phyloP scores from a whole-genome alignment of 2,888 invertebrate genomes.

The Drosophila nigricruria region DNA sequence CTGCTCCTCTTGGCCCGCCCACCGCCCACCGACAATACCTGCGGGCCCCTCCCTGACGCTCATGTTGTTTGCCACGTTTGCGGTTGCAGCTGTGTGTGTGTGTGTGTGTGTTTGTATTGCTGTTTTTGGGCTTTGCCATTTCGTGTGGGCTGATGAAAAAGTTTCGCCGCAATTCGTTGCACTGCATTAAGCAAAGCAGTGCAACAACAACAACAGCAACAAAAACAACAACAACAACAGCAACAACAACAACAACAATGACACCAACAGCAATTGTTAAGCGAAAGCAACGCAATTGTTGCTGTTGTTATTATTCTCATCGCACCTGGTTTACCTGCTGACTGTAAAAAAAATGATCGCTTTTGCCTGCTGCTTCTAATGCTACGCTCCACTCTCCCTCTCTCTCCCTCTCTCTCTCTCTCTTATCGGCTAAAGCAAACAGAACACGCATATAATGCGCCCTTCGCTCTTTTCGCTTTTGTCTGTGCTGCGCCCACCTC shows the following conservation, averaged over 20 bases:
- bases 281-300: constrained; percentile 39
- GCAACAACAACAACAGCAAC: constrained; percentile 40
- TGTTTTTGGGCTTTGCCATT: constrained; percentile 40
- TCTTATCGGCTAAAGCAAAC: constrained; percentile 14
- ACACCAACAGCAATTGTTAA: no score
- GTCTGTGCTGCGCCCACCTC: not conserved
- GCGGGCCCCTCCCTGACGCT: not conserved
- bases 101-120: constrained; percentile 38
- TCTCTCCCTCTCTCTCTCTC: not conserved
- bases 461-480: constrained; percentile 3
- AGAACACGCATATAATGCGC: constrained; percentile 28
- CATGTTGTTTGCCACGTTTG: constrained; percentile 48
- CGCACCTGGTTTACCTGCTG: constrained; percentile 41
- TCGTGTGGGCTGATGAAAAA: constrained; percentile 71
- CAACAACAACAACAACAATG: constrained; percentile 15
- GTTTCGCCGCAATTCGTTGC: constrained; percentile 74
- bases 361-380: not conserved
- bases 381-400: not conserved
- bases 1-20: constrained; percentile 11
- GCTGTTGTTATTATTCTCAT: constrained; percentile 24
- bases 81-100: constrained; percentile 31
- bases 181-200: constrained; percentile 70
- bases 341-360: constrained; percentile 37
- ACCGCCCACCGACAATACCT: not conserved
- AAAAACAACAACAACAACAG: constrained; percentile 11